Evolutionary conservation across 2,888 invertebrate genomes (phyloP), one percentile per base, ranked within the genome.

Genomic region (Heliothis peltigera): DNA sequence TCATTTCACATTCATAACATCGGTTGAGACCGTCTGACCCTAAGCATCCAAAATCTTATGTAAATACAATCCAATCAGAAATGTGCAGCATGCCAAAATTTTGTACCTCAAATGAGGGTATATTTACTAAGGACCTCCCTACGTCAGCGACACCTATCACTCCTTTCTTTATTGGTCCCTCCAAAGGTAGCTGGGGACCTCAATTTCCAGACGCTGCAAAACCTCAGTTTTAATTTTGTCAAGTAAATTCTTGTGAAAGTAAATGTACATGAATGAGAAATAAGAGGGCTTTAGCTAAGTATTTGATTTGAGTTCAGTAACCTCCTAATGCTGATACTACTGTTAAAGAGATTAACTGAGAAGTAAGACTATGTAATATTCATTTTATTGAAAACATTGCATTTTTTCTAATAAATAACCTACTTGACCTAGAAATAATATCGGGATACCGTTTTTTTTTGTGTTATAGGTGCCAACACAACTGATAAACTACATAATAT

Each of bases 91-190:
- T 65, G 63, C 68, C 55, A 70, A 79, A 75, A 75, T 75, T 70
- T 54, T 52, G 59, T 44, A 18, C 60, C 49, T 12, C 64, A 75
- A 83, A 79, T 72, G 75, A 75, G 75, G 79, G 76, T 77, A 10
- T 83, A 72, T 82, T 82, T 82, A 75, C 71, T 65, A 42, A 80
- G 81, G 78, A 70, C 70, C 57, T 53, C 52, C 77, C 72, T 22
- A 43, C 22, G 72, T 80, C 81, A 78, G 83, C 75, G 51, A 21
- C 70, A 70, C 62, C 66, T 67, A 72, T 70, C 71, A 61, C 51
- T 60, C 55, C 28, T 22, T 71, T 68, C 71, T 80, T 75, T 80
- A 81, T 78, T 75, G 75, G 28, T 73, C 44, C 64, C 75, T 70
- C 54, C 54, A 59, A 71, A 25, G 25, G 32, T 72, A 64, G 52